Evolutionary conservation across 1,140 invertebrate species (phyloP).

Genomic region (Macrosteles quadrilineatus): DNA sequence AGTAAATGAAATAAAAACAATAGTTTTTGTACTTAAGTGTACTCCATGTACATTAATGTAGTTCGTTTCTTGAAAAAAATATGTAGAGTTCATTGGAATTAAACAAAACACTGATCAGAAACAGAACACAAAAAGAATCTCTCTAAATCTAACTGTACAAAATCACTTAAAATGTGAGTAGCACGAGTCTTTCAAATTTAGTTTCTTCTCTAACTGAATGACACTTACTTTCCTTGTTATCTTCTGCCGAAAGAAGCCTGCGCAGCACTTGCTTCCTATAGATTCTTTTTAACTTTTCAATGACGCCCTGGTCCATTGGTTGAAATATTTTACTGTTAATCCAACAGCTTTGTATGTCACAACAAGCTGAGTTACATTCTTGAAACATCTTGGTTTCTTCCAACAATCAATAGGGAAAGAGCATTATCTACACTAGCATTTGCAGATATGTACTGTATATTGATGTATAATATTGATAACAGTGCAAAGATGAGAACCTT

Average conservation of each 20-base stretch:
- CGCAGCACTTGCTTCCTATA: conserved; percentile 7
- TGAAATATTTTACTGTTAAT: background rate
- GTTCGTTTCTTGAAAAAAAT: background rate
- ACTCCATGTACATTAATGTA: background rate
- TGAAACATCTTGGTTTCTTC: conserved; percentile 13
- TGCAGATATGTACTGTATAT: too few species aligned
- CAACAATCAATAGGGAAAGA: background rate
- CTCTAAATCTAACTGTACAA: background rate
- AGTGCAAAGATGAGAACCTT: too few species aligned
- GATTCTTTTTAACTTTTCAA: conserved; percentile 8
- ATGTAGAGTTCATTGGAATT: background rate
- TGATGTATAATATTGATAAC: too few species aligned
- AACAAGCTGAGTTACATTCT: background rate
- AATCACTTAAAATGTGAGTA: background rate
- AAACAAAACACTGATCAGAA: background rate
- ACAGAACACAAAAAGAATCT: background rate
- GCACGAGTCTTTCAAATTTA: background rate
- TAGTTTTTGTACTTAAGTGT: background rate
- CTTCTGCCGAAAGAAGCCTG: conserved; percentile 4
- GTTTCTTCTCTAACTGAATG: too few species aligned
- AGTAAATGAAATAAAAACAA: background rate
- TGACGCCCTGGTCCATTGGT: background rate
- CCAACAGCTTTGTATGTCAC: background rate
- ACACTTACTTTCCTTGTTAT: conserved; percentile 5
- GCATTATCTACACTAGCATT: conserved; percentile 7